Base-by-base conservation (phyloP, 2,888 invertebrate species). In the Stenurella melanura region DNA sequence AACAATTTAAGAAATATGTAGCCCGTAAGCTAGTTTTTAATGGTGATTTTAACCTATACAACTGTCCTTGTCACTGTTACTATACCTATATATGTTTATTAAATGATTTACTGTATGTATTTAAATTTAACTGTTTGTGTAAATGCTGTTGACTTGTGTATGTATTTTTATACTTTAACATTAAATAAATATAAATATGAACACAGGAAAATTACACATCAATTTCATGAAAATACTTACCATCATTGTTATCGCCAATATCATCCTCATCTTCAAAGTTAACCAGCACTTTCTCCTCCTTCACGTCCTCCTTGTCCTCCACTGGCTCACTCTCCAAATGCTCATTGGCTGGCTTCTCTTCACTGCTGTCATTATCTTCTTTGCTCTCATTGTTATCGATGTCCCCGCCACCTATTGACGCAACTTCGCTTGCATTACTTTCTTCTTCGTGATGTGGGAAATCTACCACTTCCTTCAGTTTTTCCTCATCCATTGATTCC, bases 401-500 rank as follows among this genome's bases (percentile, higher is more conserved):
- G 18, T 70, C 78, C 11, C 30, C 61, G 1, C 12, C 38, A 34
- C 54, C 18, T 30, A 26, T 63, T 38, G 63, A 38, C 1, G 19
- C 18, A 21, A 26, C 9, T 17, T 60, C 70, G n/a, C 70, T 70
- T 1, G 18, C 15, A 42, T 60, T 74, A 18, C 73, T 73, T 17
- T 67, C 74, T 12, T 67, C 74, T 19, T 74, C 70, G 0, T 34
- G 15, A 10, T 60, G 12, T 34, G 38, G 19, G 30, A 72, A 60
- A 9, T 76, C 60, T 4, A 18, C 72, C 12, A 61, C 69, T 54
- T 78, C 78, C 54, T 77, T 79, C 21, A 77, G 74, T 73, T 80
- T 81, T 21, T 78, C 73, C 30, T 84, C 84, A 9, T 81, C 83
- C 5, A 77, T n/a, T 26, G 66, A 83, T 68, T 87, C 86, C 0